Conservation (phyloP, 1,140 invertebrate species). For the Euura saliciscinereae region DNA sequence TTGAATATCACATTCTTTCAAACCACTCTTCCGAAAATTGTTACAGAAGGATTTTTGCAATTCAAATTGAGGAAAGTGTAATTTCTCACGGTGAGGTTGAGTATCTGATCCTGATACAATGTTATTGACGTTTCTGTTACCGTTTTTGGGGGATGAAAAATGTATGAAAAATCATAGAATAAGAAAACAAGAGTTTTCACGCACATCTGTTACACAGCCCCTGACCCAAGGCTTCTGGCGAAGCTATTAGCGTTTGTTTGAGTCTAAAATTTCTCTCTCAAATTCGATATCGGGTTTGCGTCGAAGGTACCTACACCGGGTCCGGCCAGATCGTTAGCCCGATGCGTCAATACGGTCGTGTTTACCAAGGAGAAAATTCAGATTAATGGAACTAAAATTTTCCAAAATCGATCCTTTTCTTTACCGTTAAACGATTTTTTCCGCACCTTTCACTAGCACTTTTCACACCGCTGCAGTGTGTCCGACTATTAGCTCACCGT, state of each 20-base stretch:
- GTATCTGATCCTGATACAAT: not conserved
- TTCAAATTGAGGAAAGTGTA: too few relatives aligned
- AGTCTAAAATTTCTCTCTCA: conserved; percentile 29
- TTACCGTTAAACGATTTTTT: conserved; percentile 41
- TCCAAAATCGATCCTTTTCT: conserved; percentile 29
- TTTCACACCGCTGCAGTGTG: not conserved
- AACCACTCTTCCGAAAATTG: too few relatives aligned
- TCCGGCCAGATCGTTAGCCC: conserved; percentile 29
- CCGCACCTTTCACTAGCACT: too few relatives aligned
- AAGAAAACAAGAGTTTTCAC: not conserved
- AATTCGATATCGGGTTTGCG: conserved; percentile 25
- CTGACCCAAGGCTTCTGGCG: conserved; percentile 31
- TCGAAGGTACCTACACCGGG: conserved; percentile 16
- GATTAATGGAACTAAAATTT: conserved; percentile 46
- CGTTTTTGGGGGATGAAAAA: conserved; percentile 4
- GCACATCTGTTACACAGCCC: not conserved
- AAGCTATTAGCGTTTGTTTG: conserved; percentile 27
- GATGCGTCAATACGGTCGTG: conserved; percentile 36
- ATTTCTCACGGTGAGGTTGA: not conserved
- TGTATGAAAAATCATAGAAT: not conserved
- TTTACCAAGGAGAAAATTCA: conserved; percentile 51
- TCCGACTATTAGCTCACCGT: conserved; percentile 46
- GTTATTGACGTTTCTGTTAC: not conserved
- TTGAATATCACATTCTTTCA: too few relatives aligned
- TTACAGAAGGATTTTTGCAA: too few relatives aligned